Base-by-base conservation (phyloP, 2,888 invertebrate genomes). In the Iphiclides podalirius region DNA sequence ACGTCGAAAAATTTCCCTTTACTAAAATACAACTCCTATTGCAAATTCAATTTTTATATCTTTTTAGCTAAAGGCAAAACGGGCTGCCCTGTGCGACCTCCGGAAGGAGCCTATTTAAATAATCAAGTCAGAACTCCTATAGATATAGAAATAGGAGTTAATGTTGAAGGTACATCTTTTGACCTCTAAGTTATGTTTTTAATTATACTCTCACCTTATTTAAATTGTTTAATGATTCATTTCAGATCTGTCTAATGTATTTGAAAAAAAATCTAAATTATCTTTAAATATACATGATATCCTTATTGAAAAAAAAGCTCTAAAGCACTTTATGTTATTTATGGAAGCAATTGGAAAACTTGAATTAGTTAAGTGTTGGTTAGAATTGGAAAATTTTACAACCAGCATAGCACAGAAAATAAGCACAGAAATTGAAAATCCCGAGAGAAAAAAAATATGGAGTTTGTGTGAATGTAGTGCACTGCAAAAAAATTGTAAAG, bases 261-360 rank as follows among this genome's bases (percentile, higher is more conserved):
- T 87, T 56, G 78, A 79, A 51, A 86, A 87, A 59, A 87, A 88
- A 59, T 94, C 94, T 0, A 91, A 93, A 49, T 84, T 97, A 44
- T 94, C 95, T 2, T 92, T 95, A 81, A 93, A 91, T 43, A 85
- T 97, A 52, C 81, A 90, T 52, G 94, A 96, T 66, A 92, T 96
- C 57, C 87, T 98, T 11, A 80, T 90, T 16, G 95, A 96, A 76
- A 94, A 94, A 71, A 92, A 92, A 70, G 95, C 95, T 47, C 85
- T 97, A 16, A 93, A 93, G 38, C 95, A 95, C 78, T 95, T 97
- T 73, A 91, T 96, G 47, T 95, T 96, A 66, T 98, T 92, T 77
- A 92, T 98, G 91, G 95, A 96, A 66, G 89, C 92, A n/a, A 90
- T 92, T 57, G 92, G 92, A 49, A 91, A 92, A 46, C 78, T 93